phyloP scores from a whole-genome alignment of 1,140 invertebrate species.

The Musca domestica region DNA sequence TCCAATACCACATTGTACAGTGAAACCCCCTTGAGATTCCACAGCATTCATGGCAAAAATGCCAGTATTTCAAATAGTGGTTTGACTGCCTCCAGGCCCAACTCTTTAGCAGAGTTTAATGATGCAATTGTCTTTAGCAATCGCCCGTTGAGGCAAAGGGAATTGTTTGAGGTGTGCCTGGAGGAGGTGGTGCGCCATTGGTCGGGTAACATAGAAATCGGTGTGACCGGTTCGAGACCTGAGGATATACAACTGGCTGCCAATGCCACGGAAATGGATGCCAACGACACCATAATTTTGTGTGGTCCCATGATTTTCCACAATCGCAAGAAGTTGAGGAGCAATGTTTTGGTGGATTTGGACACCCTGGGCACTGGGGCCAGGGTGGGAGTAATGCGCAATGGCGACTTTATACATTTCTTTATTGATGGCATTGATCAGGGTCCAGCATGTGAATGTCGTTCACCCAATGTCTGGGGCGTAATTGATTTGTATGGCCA shows the following conservation, averaged over 20 bases:
- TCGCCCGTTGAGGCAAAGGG: constrained; percentile 80
- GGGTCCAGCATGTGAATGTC: constrained; percentile 79
- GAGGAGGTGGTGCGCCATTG: constrained; percentile 90
- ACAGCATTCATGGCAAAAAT: constrained; percentile 82
- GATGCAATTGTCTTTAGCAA: constrained; percentile 91
- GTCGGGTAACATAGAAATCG: constrained; percentile 86
- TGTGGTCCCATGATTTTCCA: constrained; percentile 80
- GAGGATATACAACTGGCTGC: constrained; percentile 84
- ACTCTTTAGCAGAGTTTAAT: constrained; percentile 88
- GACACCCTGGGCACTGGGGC: constrained; percentile 75
- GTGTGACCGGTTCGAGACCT: constrained; percentile 82
- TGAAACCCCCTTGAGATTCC: constrained; percentile 76
- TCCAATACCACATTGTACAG: constrained; percentile 68
- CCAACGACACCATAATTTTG: constrained; percentile 85
- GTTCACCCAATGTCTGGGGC: constrained; percentile 84
- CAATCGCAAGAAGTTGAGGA: constrained; percentile 78
- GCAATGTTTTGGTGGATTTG: constrained; percentile 80
- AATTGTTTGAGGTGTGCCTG: constrained; percentile 89
- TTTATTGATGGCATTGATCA: constrained; percentile 89
- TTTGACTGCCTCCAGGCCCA: constrained; percentile 78
- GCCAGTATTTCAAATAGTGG: constrained; percentile 83
- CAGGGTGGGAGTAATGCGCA: constrained; percentile 83
- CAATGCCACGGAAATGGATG: constrained; percentile 88
- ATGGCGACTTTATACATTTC: constrained; percentile 83
- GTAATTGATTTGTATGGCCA: constrained; percentile 93